A percentile compares a stretch with the other conserved stretches of the same genome.
Evolutionary conservation across 2,113 vertebrate genomes (phyloP).

Genomic region (Hypomesus transpacificus): DNA sequence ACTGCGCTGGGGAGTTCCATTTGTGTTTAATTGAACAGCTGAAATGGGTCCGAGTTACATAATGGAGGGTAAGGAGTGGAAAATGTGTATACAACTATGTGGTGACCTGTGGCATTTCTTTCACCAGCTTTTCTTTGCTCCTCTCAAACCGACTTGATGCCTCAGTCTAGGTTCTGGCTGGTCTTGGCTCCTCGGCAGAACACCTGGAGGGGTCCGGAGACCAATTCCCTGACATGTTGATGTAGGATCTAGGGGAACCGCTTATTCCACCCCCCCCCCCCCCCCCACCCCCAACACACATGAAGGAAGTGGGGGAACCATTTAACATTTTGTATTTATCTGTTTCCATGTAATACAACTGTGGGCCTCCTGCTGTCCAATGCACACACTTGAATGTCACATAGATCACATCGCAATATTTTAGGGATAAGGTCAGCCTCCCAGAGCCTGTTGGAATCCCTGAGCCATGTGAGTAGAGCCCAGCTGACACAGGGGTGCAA

Average conservation of each 20-base stretch:
- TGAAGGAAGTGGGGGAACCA: too few species aligned
- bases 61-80: constrained; percentile 10
- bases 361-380: constrained; percentile 33
- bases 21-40: constrained; percentile 25
- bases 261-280: too few species aligned
- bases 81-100: constrained; percentile 11
- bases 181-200: not conserved
- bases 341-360: too few species aligned
- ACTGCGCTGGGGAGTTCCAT: not conserved
- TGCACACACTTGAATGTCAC: constrained; percentile 62
- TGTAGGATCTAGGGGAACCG: too few species aligned
- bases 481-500: constrained; percentile 22
- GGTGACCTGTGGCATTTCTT: constrained; percentile 25
- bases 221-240: too few species aligned
- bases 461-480: constrained; percentile 34
- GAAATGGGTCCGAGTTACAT: not conserved
- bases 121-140: not conserved
- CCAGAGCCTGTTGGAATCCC: constrained; percentile 31
- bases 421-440: constrained; percentile 55
- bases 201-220: not conserved
- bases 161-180: too few species aligned
- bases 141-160: too few species aligned
- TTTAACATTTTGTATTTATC: too few species aligned
- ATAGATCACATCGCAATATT: constrained; percentile 58
- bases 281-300: too few species aligned